These are phyloP conservation scores for Dendroctonus ponderosae DNA, from an alignment of 1,140 invertebrate species.

Conservation along the genomic window DNA sequence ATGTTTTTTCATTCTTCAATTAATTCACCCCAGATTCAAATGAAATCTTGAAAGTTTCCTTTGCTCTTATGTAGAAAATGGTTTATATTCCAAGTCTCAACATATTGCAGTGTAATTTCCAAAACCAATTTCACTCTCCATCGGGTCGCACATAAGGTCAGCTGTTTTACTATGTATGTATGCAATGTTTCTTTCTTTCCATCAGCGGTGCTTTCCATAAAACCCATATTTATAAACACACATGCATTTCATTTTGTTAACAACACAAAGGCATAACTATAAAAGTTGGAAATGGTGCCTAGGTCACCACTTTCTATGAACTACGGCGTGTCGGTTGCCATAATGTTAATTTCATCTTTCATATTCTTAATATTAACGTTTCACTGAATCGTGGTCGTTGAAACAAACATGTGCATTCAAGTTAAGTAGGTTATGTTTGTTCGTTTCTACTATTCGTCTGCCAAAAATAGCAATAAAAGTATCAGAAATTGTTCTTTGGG, in stretches of 20 bases:
- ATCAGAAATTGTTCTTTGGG: no score
- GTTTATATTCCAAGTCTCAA: no score
- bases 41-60: no score
- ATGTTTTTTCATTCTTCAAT: no score
- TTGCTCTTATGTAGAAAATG: no score
- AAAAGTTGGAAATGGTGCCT: constrained; percentile 1
- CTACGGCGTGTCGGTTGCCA: constrained; percentile 2
- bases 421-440: constrained; percentile 10
- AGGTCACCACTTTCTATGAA: constrained; percentile 29
- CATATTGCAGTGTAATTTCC: no score
- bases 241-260: neutral
- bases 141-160: no score
- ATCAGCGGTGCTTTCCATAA: no score
- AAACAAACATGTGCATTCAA: neutral
- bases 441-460: neutral
- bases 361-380: constrained; percentile 15
- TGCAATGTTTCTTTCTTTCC: no score
- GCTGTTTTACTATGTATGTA: no score
- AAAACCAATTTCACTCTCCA: no score
- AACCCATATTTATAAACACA: neutral
- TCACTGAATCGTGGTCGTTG: constrained; percentile 14
- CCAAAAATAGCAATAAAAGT: neutral
- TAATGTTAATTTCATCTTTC: constrained; percentile 22
- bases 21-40: no score
- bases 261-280: constrained; percentile 3